Percentiles rank a stretch among this genome's conserved stretches.
Conservation (phyloP, 2,113 vertebrate species). For the Lutjanus erythropterus region DNA sequence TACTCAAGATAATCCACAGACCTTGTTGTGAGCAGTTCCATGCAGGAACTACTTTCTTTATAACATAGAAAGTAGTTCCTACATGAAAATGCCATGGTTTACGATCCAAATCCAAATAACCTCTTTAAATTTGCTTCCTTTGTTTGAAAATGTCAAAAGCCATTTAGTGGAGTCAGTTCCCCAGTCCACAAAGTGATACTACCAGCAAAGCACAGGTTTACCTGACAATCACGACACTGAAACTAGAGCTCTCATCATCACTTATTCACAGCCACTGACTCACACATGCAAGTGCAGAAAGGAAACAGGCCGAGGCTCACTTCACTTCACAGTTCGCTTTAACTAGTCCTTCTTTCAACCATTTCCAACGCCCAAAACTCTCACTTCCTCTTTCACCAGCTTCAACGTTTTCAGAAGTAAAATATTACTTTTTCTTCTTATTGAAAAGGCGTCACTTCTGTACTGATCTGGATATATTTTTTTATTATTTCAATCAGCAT, state of each 20-base stretch:
- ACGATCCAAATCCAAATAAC: no score
- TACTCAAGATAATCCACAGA: no score
- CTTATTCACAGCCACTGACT: conserved; percentile 78
- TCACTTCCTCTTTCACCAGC: conserved; percentile 72
- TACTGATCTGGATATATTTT: conserved; percentile 81
- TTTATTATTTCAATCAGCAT: conserved; percentile 84
- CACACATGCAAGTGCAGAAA: conserved; percentile 49
- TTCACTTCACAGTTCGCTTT: conserved; percentile 30
- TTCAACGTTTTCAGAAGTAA: conserved; percentile 22
- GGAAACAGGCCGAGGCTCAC: conserved; percentile 58
- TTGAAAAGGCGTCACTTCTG: conserved; percentile 74
- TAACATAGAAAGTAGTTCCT: no score
- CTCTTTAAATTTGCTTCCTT: background rate
- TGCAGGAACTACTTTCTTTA: no score
- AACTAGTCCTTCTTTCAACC: conserved; percentile 17
- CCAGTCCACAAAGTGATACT: conserved; percentile 25
- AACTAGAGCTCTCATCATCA: conserved; percentile 79
- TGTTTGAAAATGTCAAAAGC: conserved; percentile 13
- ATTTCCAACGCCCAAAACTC: conserved; percentile 33
- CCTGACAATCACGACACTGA: conserved; percentile 70
- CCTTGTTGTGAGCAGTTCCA: no score
- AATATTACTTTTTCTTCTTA: conserved; percentile 22
- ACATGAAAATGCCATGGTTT: no score
- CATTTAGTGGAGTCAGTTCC: background rate
- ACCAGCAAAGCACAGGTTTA: conserved; percentile 27